These are phyloP conservation scores for Pteromalus puparum DNA, from an alignment of 1,140 invertebrate species.

Conservation along the genomic window DNA sequence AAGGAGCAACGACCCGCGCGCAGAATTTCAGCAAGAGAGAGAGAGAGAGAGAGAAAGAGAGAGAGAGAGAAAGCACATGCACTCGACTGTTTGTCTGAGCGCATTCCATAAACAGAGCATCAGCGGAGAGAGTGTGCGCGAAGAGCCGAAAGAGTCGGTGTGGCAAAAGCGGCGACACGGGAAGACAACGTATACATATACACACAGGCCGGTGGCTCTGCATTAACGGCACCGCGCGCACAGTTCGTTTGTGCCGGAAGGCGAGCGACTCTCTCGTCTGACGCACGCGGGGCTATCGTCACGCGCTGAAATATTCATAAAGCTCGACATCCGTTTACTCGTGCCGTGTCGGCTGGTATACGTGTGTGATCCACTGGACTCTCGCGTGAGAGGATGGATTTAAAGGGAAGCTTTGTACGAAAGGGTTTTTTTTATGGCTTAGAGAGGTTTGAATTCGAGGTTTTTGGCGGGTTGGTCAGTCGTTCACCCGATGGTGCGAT, in stretches of 20 bases:
- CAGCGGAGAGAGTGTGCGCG: too few relatives aligned
- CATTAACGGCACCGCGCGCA: not conserved
- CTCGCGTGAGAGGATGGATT: not conserved
- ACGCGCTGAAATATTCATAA: slow-evolving; percentile 17
- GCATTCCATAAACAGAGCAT: slow-evolving; percentile 8
- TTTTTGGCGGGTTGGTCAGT: too few relatives aligned
- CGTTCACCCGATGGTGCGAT: too few relatives aligned
- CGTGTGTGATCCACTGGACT: not conserved
- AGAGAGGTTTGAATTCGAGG: too few relatives aligned
- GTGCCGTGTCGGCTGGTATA: not conserved
- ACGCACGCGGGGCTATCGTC: not conserved
- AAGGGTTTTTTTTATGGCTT: too few relatives aligned
- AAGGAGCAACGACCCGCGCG: not conserved
- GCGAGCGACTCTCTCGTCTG: not conserved
- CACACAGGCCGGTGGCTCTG: not conserved
- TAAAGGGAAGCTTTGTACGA: too few relatives aligned
- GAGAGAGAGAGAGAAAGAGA: not conserved
- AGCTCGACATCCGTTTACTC: not conserved
- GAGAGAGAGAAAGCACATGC: not conserved
- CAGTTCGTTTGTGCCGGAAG: slow-evolving; percentile 2
- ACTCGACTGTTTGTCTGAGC: slow-evolving; percentile 1
- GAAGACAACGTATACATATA: not conserved
- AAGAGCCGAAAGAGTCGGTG: not conserved
- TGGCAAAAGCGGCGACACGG: not conserved
- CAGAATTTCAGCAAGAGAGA: too few relatives aligned